Conservation (phyloP, 2,888 invertebrate species). For the Stenichneumon culpator region DNA sequence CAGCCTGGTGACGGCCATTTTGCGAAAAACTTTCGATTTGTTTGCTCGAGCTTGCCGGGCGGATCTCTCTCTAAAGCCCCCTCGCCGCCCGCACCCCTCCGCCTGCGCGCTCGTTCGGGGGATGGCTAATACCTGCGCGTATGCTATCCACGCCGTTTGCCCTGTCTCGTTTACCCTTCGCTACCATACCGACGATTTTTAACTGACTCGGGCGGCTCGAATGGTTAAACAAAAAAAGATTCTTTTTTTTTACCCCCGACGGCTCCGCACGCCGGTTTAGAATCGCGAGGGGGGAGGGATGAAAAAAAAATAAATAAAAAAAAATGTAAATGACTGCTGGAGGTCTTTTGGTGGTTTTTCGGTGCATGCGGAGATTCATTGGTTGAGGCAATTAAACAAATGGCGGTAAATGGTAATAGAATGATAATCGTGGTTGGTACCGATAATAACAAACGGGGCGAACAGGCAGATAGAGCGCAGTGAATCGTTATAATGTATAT, state of each 20-base stretch:
- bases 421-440: constrained; percentile 55
- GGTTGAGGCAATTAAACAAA: constrained; percentile 37
- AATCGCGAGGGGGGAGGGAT: not conserved
- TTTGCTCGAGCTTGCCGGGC: constrained; percentile 70
- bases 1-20: constrained; percentile 85
- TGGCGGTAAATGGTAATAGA: constrained; percentile 49
- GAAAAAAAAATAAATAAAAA: constrained; percentile 19
- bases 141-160: constrained; percentile 73
- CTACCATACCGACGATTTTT: constrained; percentile 51
- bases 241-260: constrained; percentile 1
- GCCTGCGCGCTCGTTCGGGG: constrained; percentile 75
- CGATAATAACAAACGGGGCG: constrained; percentile 50
- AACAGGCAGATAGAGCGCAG: constrained; percentile 19
- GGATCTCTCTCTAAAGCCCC: constrained; percentile 46
- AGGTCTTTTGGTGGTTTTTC: not conserved
- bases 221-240: not conserved
- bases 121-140: constrained; percentile 82
- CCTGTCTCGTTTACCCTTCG: constrained; percentile 68
- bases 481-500: constrained; percentile 16
- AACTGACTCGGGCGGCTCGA: constrained; percentile 25
- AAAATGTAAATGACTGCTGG: not conserved
- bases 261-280: not conserved
- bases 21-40: constrained; percentile 85
- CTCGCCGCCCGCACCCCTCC: constrained; percentile 33
- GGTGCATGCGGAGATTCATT: not conserved